Base-by-base conservation (phyloP, 2,888 invertebrate genomes). In the Halocaridina rubra region DNA sequence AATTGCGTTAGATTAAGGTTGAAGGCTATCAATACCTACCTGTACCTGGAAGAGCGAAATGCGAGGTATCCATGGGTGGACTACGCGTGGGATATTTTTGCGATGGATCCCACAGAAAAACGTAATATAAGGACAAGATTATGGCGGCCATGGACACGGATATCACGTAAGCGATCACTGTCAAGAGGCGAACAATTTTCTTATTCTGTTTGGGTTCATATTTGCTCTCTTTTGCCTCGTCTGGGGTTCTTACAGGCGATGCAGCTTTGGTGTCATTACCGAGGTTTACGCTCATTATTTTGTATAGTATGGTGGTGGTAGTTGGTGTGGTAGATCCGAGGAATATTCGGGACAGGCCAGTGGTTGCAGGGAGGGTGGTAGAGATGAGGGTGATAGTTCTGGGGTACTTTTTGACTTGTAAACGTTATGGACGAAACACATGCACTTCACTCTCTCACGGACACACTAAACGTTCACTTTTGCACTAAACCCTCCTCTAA, bases 111-210 rank as follows among this genome's bases (percentile, higher is more conserved):
- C 98, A 98, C 91, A 98, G 94, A 92, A 97, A 96, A 89, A 96
- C 95, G 92, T 98, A 98, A 92, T 98, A 98, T 77, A 97, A 93
- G 16, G 97, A 97, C 88, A 98, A 93, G 93, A 97, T 95, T 90
- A 97, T 97, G 77, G 97, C 98, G 24, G 97, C 97, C 90, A 97
- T 93, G 67, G 97, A 98, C 89, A 98, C 98, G 91, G 96, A 96
- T 91, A 98, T 95, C 89, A 98, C 95, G 92, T 98, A 98, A 78
- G 97, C 96, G 90, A 97, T 93, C 89, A 98, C 98, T 27, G 98
- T 98, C 90, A 98, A 93, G 89, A 98, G 95, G 89, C 97, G 94
- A 88, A 97, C 94, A 91, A 95, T 94, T 67, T 88, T 88, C 79
- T 84, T 86, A 89, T 91, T 91, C 30, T 85, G 81, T 69, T 85